phyloP scores from a whole-genome alignment of 2,113 vertebrate genomes.

The Coracopsis vasa region DNA sequence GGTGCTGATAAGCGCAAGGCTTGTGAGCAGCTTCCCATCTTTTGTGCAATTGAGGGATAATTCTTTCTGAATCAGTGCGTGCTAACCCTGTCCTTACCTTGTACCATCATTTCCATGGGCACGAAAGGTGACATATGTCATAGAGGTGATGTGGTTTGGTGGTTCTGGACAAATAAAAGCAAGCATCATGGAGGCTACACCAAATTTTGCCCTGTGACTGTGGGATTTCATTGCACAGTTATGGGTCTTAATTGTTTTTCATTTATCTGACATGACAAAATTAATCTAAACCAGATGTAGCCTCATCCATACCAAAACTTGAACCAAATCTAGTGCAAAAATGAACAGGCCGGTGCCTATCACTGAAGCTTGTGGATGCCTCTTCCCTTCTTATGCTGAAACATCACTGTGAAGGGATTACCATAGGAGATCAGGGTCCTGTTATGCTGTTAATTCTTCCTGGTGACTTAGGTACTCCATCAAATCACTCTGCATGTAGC shows the following conservation, averaged over 20 bases:
- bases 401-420: not conserved
- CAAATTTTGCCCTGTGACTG: not conserved
- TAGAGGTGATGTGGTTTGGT: not conserved
- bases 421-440: accelerated
- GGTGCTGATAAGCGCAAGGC: not conserved
- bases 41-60: not conserved
- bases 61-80: not conserved
- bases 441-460: not conserved
- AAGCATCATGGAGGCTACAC: not conserved
- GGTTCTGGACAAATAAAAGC: not conserved
- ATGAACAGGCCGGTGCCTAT: not conserved
- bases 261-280: not conserved
- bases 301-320: not conserved
- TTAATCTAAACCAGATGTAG: not conserved
- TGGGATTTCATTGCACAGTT: not conserved
- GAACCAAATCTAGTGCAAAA: not conserved
- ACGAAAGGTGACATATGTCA: not conserved
- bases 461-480: not conserved
- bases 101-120: not conserved
- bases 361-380: not conserved
- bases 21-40: not conserved
- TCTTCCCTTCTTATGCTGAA: not conserved
- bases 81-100: not conserved
- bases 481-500: not conserved
- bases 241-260: not conserved